Percentiles rank a stretch among this genome's conserved stretches.
Conservation (phyloP, 1,140 invertebrate genomes). For the Drosophila novamexicana region DNA sequence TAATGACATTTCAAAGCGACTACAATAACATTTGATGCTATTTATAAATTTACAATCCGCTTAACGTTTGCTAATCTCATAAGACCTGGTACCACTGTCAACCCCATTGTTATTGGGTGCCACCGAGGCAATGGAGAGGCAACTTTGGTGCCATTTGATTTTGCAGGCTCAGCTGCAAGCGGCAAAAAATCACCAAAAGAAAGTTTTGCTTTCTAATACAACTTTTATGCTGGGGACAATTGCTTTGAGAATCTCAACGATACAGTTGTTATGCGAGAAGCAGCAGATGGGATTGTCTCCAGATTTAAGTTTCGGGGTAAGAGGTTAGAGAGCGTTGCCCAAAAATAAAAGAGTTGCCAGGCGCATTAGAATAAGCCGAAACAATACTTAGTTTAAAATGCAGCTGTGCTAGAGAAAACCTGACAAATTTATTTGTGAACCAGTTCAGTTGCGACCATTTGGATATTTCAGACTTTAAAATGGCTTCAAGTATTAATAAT, state of each 20-base stretch:
- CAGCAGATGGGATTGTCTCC: constrained; percentile 46
- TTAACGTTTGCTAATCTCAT: constrained; percentile 67
- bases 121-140: constrained; percentile 34
- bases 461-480: too few species aligned
- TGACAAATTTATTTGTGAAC: too few species aligned
- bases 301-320: constrained; percentile 8
- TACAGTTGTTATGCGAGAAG: constrained; percentile 47
- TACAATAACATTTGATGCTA: constrained; percentile 69
- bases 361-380: too few species aligned
- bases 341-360: constrained; percentile 23
- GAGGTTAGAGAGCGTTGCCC: neutral
- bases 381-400: neutral
- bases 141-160: constrained; percentile 77
- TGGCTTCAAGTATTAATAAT: too few species aligned
- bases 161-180: constrained; percentile 67
- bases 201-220: constrained; percentile 78
- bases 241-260: constrained; percentile 60
- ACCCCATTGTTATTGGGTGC: constrained; percentile 58
- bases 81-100: constrained; percentile 62
- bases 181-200: constrained; percentile 60
- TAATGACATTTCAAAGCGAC: constrained; percentile 53
- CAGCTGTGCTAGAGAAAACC: neutral
- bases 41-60: constrained; percentile 80
- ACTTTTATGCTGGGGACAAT: constrained; percentile 65
- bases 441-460: too few species aligned